Conservation (phyloP, 2,888 invertebrate species). For the Andrena minutula region DNA sequence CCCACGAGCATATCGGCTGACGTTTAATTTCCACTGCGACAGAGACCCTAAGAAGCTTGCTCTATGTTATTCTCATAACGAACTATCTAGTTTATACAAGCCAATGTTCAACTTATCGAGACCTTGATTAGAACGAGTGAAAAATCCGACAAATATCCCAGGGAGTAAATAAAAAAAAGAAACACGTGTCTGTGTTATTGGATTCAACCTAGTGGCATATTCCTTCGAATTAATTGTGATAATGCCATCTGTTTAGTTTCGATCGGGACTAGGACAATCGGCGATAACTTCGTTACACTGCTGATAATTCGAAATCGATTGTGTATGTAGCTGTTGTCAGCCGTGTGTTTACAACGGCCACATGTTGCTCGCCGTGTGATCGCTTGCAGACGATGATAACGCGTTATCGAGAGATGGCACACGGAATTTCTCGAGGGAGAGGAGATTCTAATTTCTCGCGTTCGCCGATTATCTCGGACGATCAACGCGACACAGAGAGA, state of each 20-base stretch:
- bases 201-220: slow-evolving; percentile 8
- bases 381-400: slow-evolving; percentile 61
- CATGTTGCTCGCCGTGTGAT: slow-evolving; percentile 59
- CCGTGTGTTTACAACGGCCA: slow-evolving; percentile 59
- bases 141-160: no score
- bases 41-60: no score
- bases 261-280: slow-evolving; percentile 51
- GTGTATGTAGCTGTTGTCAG: slow-evolving; percentile 27
- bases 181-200: no score
- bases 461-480: not conserved
- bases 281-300: slow-evolving; percentile 37
- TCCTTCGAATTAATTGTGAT: not conserved
- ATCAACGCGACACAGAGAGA: not conserved
- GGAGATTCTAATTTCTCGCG: not conserved
- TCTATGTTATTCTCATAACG: no score
- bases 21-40: no score
- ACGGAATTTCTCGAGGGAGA: slow-evolving; percentile 18
- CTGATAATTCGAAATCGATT: slow-evolving; percentile 48
- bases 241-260: not conserved
- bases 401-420: slow-evolving; percentile 60
- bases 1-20: no score
- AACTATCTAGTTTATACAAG: no score
- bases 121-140: no score
- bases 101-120: no score
- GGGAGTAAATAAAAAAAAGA: no score